A percentile compares a stretch with the other conserved stretches of the same genome.
These are phyloP conservation scores for Spilosoma lubricipeda DNA, from an alignment of 2,888 invertebrate species.

Conservation along the genomic window DNA sequence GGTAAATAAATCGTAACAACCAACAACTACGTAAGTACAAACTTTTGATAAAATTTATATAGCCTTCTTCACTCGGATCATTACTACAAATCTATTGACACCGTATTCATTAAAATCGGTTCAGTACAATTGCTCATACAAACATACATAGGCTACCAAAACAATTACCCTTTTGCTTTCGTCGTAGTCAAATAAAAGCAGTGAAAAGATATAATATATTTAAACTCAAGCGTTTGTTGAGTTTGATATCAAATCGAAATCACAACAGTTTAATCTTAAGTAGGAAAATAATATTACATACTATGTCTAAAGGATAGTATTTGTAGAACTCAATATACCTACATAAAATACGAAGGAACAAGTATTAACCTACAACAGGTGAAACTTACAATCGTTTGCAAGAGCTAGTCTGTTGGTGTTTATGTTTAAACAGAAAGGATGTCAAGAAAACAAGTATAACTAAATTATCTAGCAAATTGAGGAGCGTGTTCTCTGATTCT, in stretches of 20 bases:
- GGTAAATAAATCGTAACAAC: neutral
- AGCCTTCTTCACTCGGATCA: no score
- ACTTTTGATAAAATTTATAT: no score
- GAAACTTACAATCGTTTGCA: neutral
- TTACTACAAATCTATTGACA: no score
- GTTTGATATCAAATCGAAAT: neutral
- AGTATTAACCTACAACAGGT: neutral
- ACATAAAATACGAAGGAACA: neutral
- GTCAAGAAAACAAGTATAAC: neutral
- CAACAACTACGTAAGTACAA: neutral
- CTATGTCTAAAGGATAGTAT: neutral
- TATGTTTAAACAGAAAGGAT: neutral
- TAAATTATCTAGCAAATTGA: neutral
- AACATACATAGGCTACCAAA: no score
- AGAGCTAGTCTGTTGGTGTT: neutral
- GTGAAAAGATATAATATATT: neutral
- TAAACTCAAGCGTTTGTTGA: neutral
- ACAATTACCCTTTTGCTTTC: no score
- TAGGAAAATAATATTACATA: neutral
- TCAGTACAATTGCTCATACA: no score
- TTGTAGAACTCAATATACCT: neutral
- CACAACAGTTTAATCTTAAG: neutral
- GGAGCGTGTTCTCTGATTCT: neutral
- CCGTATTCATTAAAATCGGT: no score
- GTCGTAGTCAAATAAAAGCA: neutral